Base-by-base conservation (phyloP, 2,888 invertebrate species). In the Arctia plantaginis region DNA sequence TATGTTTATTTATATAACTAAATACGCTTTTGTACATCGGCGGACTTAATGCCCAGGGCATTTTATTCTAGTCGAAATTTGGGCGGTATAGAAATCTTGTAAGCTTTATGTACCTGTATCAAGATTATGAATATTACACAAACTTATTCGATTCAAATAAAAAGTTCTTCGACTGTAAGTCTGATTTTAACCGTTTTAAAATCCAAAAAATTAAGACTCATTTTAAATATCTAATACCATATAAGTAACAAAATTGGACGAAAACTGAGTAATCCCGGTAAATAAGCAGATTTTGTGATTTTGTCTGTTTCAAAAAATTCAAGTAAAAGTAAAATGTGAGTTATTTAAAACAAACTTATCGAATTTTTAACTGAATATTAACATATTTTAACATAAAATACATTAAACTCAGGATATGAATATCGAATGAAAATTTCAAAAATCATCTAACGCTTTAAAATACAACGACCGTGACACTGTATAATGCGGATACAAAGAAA, bases 391-490 rank as follows among this genome's bases (percentile, higher is more conserved):
- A 55, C 51, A 66, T 27, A 15, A 65, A 33, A 65, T 35, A 41
- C 8, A 41, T 41, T 6, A 55, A 55, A 55, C 3, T 10, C 3
- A 10, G 2, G 10, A 55, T 55, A 23, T 51, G 51, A 55, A 23
- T 55, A 55, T 51, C 23, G 51, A 51, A 51, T 55, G 23, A 55
- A 55, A 10, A 1, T 2, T 30, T 59, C 3, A 59, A 27, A 59
- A 30, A 59, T 30, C 15, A 30, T 59, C 27, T 59, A 59, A 59
- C 59, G 51, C 27, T 67, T 69, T 71, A 74, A 79, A 75, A 75
- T 64, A 74, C 71, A 65, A 68, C 51, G 73, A 30, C 80, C 73
- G 13, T 82, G 84, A 78, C 78, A 78, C 62, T 78, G 75, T 69
- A 75, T 72, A 72, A 41, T 44, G 64, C 39, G 30, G 66, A 59